Base-by-base conservation (phyloP, 1,140 invertebrate species). In the Doryteuthis pealeii region DNA sequence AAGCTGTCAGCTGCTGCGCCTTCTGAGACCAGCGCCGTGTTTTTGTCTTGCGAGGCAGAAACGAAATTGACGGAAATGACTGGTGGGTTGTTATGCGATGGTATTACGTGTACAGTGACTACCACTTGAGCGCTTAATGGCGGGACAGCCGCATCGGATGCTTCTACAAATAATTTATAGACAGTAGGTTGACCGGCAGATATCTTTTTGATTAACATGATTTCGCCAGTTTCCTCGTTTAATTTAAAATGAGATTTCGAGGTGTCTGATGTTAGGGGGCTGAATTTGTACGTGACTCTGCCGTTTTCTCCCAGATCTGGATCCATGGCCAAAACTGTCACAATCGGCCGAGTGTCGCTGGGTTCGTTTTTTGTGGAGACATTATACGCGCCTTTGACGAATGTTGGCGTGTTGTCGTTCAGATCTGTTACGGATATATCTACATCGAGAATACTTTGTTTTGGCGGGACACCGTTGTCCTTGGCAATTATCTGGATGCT, bases 301-400 rank as follows among this genome's bases (percentile, higher is more conserved):
- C 93, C 94, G 87, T 96, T 96, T 70, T 92, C 90, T 0, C 94
- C 94, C 77, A 91, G 91, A 85, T 96, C 94, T 72, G 91, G 89
- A 85, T 96, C 94, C n/a, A 92, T 91, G 2, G 94, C 94, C 45
- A 90, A 89, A 0, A 95, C 91, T 80, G 91, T 91, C 4, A 84
- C 31, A 12, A 84, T 69, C 15, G 77, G 70, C 15, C 73, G 74
- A 26, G 74, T 72, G 3, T 72, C 43, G 0, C 62, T 45, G 0
- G 76, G 40, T 35, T 83, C 78, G 32, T 82, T 80, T n/a, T 80
- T 76, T 35, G 84, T 79, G 62, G 86, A 80, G 72, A 87, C 94
- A 88, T 97, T 97, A 88, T 98, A 96, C 85, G 98, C 97, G 71
- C 94, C 92, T 88, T 98, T 96, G 28, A 94, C 87, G 35, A 99